Evolutionary conservation across 2,888 invertebrate genomes (phyloP).

Genomic region (Tethea ocularis): DNA sequence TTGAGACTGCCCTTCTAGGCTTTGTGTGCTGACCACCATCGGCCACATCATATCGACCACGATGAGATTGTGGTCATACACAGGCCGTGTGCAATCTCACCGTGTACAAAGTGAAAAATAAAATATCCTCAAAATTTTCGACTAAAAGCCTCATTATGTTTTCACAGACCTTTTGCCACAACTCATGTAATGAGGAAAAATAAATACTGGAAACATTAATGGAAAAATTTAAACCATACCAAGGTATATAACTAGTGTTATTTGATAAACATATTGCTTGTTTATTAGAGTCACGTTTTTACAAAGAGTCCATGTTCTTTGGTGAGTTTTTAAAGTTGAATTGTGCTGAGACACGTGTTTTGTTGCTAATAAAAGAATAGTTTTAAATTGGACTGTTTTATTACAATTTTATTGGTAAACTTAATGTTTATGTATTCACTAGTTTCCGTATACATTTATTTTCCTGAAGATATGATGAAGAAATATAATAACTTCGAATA

Average conservation of each 20-base stretch:
- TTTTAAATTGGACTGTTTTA: neutral
- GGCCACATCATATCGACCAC: no score
- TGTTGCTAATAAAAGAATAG: neutral
- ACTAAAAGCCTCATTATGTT: neutral
- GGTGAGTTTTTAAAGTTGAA: conserved; percentile 29
- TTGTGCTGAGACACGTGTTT: conserved; percentile 31
- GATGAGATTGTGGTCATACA: no score
- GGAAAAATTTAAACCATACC: conserved; percentile 36
- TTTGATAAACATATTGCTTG: neutral
- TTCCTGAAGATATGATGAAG: no score
- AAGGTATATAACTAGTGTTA: conserved; percentile 10
- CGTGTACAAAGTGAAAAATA: no score
- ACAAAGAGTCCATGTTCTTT: conserved; percentile 36
- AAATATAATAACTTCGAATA: no score
- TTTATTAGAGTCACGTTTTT: conserved; percentile 38
- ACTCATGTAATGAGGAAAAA: conserved; percentile 20
- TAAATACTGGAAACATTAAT: conserved; percentile 32
- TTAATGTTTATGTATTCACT: no score
- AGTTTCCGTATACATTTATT: no score
- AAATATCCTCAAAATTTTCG: no score
- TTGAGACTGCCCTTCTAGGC: no score
- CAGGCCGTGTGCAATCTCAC: no score
- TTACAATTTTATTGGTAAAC: no score
- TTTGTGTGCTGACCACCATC: no score
- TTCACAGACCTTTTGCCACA: conserved; percentile 16